These are phyloP conservation scores for Tenthredo mesomela DNA, from an alignment of 2,888 invertebrate genomes.

Conservation along the genomic window DNA sequence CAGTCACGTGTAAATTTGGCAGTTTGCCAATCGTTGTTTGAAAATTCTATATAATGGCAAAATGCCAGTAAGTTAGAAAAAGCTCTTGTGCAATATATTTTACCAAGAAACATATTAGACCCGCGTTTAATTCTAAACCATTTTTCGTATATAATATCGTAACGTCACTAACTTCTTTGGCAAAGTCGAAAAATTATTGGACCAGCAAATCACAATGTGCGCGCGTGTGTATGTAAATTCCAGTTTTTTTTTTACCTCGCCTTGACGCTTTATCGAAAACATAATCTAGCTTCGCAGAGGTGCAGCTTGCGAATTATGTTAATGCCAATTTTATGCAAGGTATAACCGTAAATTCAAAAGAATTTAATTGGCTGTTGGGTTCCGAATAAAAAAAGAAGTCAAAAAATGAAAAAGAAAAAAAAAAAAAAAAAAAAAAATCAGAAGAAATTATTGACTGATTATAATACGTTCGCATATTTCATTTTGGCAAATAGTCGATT, in stretches of 20 bases:
- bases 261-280: not conserved
- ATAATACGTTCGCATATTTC: not conserved
- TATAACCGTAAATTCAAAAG: conserved; percentile 3
- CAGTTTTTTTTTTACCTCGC: no score
- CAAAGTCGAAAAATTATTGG: not conserved
- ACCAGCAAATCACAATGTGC: not conserved
- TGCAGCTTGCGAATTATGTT: conserved; percentile 3
- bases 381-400: not conserved
- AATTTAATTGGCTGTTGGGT: not conserved
- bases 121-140: not conserved
- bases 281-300: not conserved
- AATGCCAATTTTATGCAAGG: not conserved
- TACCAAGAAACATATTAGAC: conserved; percentile 5
- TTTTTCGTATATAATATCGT: not conserved
- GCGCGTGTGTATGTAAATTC: not conserved
- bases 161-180: not conserved
- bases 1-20: conserved; percentile 23
- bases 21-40: conserved; percentile 28
- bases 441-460: not conserved
- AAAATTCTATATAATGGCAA: conserved; percentile 31
- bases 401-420: not conserved
- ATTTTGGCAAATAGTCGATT: not conserved
- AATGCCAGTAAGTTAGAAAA: conserved; percentile 22
- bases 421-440: not conserved
- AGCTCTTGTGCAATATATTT: conserved; percentile 31